Evolutionary conservation across 2,888 invertebrate genomes (phyloP).

Genomic region (Matsumyia berberina): DNA sequence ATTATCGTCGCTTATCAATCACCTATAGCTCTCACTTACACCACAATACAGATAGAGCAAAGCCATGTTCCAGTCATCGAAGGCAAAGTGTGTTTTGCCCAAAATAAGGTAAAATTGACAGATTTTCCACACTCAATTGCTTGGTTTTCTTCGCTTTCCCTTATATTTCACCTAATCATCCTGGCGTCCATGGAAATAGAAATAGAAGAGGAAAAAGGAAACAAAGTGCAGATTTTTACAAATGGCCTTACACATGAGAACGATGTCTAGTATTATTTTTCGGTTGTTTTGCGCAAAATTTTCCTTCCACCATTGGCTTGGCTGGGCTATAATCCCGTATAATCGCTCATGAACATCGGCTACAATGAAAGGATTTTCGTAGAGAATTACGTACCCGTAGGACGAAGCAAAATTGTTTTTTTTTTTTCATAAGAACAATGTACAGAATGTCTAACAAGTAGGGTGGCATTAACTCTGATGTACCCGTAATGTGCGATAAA

Average conservation of each 20-base stretch:
- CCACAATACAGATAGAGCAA: constrained; percentile 1
- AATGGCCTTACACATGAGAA: constrained; percentile 3
- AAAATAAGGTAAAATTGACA: constrained; percentile 33
- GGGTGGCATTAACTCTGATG: not conserved
- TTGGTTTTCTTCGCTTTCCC: constrained; percentile 10
- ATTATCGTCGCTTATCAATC: constrained; percentile 78
- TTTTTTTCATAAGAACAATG: not conserved
- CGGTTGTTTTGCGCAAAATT: not conserved
- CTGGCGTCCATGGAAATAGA: not conserved
- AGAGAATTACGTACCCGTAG: constrained; percentile 5
- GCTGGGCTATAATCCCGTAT: constrained; percentile 28
- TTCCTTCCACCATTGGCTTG: constrained; percentile 6
- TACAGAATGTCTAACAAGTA: constrained; percentile 14
- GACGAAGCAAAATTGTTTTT: constrained; percentile 4
- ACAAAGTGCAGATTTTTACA: constrained; percentile 13
- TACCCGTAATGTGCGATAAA: too few relatives aligned
- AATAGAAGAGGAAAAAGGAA: not conserved
- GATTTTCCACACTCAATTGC: constrained; percentile 30
- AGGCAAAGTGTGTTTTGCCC: not conserved
- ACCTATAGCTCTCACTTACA: constrained; percentile 51
- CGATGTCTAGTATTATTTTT: constrained; percentile 21
- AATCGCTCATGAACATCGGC: constrained; percentile 32
- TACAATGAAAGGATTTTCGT: constrained; percentile 13
- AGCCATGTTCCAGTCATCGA: constrained; percentile 1
- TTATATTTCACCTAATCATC: not conserved